phyloP scores from a whole-genome alignment of 2,113 vertebrate genomes.

The Sorex fumeus region DNA sequence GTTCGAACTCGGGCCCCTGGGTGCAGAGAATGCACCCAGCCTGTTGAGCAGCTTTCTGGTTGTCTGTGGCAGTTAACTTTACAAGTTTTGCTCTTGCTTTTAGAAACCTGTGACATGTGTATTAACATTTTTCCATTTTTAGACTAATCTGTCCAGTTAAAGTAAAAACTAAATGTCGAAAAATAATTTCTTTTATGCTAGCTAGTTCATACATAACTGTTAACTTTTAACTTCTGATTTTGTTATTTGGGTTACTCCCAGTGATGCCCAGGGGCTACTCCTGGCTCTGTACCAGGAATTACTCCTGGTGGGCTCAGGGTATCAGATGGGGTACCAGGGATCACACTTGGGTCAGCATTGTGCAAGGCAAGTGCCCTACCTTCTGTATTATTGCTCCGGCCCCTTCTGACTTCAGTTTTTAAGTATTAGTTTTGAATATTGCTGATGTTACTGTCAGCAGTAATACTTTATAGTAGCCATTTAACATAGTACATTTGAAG shows the following conservation, averaged over 20 bases:
- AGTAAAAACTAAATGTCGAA: slow-evolving; percentile 30
- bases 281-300: no score
- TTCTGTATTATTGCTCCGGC: no score
- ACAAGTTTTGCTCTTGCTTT: slow-evolving; percentile 42
- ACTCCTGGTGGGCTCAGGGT: no score
- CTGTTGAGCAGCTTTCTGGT: no score
- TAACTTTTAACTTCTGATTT: not conserved
- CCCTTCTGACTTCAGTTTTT: not conserved
- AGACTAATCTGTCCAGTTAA: slow-evolving; percentile 35
- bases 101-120: slow-evolving; percentile 45
- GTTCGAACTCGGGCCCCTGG: no score
- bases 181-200: slow-evolving; percentile 52
- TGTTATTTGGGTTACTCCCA: not conserved
- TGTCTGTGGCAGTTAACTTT: not conserved
- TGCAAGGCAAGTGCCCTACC: no score
- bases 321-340: no score
- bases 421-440: slow-evolving; percentile 23
- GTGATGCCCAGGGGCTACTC: no score
- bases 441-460: slow-evolving; percentile 35
- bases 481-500: slow-evolving; percentile 36
- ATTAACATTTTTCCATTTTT: slow-evolving; percentile 38
- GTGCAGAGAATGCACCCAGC: no score
- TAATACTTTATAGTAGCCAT: not conserved
- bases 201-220: slow-evolving; percentile 23
- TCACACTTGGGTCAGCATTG: no score